Evolutionary conservation across 2,888 invertebrate genomes (phyloP).

Genomic region (Eupelmus urozonus): DNA sequence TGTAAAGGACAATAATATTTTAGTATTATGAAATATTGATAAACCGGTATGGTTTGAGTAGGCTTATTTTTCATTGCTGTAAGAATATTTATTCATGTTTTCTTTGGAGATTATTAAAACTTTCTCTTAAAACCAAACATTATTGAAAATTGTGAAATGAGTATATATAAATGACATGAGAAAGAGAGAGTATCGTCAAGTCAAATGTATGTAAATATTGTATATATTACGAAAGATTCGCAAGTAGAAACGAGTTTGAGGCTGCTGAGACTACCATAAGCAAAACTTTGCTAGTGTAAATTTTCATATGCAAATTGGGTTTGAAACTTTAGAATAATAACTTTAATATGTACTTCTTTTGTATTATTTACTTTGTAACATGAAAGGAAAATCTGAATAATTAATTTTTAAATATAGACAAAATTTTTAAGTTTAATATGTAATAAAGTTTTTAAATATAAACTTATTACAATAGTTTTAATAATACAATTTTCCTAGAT

Average conservation of each 20-base stretch:
- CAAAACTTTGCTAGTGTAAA: slow-evolving; percentile 4
- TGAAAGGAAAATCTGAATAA: no score
- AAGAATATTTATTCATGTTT: background rate
- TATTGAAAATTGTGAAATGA: slow-evolving; percentile 9
- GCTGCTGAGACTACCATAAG: background rate
- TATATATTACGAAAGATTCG: slow-evolving; percentile 14
- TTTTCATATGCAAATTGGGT: slow-evolving; percentile 30
- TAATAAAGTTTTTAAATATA: no score
- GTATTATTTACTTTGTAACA: no score
- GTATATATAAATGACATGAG: background rate
- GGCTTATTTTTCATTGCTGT: no score
- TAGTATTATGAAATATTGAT: no score
- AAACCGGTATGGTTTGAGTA: no score
- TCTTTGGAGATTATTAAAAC: slow-evolving; percentile 17
- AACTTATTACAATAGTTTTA: no score
- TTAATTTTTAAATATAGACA: no score
- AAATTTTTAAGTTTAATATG: no score
- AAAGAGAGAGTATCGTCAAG: background rate
- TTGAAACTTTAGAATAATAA: slow-evolving; percentile 11
- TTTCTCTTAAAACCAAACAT: background rate
- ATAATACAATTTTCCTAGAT: no score
- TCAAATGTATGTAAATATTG: background rate
- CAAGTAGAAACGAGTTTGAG: background rate
- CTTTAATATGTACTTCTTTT: no score
- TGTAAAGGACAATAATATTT: no score